These are phyloP conservation scores for Nesogale talazaci DNA, from an alignment of 2,113 vertebrate species.

Conservation along the genomic window DNA sequence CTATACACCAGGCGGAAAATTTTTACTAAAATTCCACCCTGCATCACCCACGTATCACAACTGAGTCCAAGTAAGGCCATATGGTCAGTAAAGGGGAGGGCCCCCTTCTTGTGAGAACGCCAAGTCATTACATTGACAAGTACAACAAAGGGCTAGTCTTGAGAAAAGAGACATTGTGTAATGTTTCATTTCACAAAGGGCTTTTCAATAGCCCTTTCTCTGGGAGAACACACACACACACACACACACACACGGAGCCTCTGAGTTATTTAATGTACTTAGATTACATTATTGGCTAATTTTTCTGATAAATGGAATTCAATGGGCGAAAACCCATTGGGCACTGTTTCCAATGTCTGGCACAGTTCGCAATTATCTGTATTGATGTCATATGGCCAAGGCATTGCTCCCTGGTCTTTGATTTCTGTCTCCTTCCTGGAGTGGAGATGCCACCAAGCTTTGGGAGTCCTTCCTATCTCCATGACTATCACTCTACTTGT, in stretches of 20 bases:
- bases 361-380: not conserved
- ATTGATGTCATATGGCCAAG: not conserved
- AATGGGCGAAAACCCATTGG: not conserved
- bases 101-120: not conserved
- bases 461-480: not conserved
- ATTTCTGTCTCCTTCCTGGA: not conserved
- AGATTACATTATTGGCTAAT: not conserved
- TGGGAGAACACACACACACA: not conserved
- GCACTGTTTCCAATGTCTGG: not conserved
- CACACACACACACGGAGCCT: not conserved
- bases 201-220: not conserved
- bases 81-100: slow-evolving; percentile 46
- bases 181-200: not conserved
- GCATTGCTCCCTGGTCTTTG: not conserved
- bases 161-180: not conserved
- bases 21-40: slow-evolving; percentile 54
- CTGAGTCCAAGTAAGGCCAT: slow-evolving; percentile 81
- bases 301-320: slow-evolving; percentile 39
- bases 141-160: not conserved
- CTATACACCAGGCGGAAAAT: slow-evolving; percentile 59
- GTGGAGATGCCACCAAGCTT: not conserved
- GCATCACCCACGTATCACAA: slow-evolving; percentile 82
- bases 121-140: slow-evolving; percentile 13
- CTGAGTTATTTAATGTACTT: not conserved
- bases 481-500: not conserved